Evolutionary conservation across 2,113 vertebrate species (phyloP).

Genomic region (Oreotragus oreotragus): DNA sequence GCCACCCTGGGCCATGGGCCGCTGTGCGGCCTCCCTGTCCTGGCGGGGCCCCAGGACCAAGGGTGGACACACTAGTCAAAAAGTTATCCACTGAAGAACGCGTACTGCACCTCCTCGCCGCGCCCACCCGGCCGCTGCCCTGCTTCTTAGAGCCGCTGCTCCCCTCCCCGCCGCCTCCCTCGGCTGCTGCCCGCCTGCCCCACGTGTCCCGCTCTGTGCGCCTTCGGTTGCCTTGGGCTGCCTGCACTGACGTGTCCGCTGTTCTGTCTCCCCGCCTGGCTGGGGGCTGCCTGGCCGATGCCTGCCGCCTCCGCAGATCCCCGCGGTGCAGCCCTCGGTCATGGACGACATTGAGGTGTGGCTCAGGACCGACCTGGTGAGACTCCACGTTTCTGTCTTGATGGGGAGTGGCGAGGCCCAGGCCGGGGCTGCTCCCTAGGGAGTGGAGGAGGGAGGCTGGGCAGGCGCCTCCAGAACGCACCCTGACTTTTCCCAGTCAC

Average conservation of each 20-base stretch:
- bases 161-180: slow-evolving; percentile 67
- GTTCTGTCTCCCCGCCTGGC: slow-evolving; percentile 76
- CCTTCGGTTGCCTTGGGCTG: slow-evolving; percentile 75
- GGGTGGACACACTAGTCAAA: slow-evolving; percentile 10
- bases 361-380: slow-evolving; percentile 99
- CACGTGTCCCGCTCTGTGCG: slow-evolving; percentile 39
- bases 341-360: slow-evolving; percentile 99
- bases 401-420: slow-evolving; percentile 32
- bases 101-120: slow-evolving; percentile 34
- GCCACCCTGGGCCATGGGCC: background rate
- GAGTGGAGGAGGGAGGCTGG: background rate
- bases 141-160: slow-evolving; percentile 67
- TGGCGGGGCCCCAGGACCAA: rapidly evolving
- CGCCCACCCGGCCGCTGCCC: background rate
- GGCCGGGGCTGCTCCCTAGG: background rate
- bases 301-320: slow-evolving; percentile 89
- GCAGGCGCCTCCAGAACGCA: background rate
- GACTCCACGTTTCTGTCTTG: slow-evolving; percentile 83
- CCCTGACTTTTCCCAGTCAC: background rate
- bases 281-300: slow-evolving; percentile 85
- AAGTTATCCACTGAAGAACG: slow-evolving; percentile 70
- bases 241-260: slow-evolving; percentile 80
- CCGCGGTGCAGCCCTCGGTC: slow-evolving; percentile 94
- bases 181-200: slow-evolving; percentile 23
- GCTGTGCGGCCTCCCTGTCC: background rate